Conservation (phyloP, 2,888 invertebrate species). For the Tanypteryx hageni region DNA sequence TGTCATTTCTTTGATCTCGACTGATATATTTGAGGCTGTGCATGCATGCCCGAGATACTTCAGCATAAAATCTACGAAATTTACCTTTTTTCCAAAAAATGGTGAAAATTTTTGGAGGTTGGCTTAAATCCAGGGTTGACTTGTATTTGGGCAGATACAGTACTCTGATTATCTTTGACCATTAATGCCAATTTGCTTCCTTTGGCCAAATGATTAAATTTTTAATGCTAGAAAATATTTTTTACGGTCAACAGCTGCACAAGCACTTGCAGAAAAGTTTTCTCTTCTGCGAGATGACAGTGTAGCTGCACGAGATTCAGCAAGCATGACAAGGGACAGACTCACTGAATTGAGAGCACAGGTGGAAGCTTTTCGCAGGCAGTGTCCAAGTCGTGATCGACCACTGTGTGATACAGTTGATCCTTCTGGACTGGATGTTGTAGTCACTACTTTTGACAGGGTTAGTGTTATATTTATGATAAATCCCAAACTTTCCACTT, state of each 20-base stretch:
- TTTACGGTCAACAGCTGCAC: conserved; percentile 76
- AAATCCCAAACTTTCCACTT: too few species aligned
- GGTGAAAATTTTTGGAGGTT: too few species aligned
- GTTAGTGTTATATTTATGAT: conserved; percentile 73
- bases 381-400: conserved; percentile 83
- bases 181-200: too few species aligned
- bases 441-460: conserved; percentile 79
- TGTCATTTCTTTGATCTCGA: too few species aligned
- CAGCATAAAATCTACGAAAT: too few species aligned
- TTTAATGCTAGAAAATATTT: conserved; percentile 65
- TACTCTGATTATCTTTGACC: too few species aligned
- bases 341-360: conserved; percentile 80
- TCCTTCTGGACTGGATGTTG: conserved; percentile 82
- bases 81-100: too few species aligned
- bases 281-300: conserved; percentile 79
- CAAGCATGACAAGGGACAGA: conserved; percentile 78
- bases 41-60: too few species aligned
- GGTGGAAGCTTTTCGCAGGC: conserved; percentile 79
- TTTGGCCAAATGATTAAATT: neutral
- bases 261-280: conserved; percentile 79
- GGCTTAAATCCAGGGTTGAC: too few species aligned
- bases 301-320: conserved; percentile 77
- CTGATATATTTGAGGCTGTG: too few species aligned
- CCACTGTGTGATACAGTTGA: conserved; percentile 87
- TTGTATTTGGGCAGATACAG: too few species aligned